These are phyloP conservation scores for Hiodon tergisus DNA, from an alignment of 2,113 vertebrate genomes.

Conservation along the genomic window DNA sequence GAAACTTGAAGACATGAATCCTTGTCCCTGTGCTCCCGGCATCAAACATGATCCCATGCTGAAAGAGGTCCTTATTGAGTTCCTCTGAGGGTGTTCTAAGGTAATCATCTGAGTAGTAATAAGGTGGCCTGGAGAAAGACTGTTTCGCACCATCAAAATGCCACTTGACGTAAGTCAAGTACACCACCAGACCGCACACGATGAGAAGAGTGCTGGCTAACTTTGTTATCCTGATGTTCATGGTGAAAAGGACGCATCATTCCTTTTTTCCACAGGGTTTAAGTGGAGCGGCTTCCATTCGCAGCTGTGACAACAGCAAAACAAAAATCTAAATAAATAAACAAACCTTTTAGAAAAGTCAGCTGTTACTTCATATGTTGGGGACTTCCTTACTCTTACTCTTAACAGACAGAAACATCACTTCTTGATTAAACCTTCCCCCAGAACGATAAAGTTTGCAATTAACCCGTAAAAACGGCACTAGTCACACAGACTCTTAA, in stretches of 20 bases:
- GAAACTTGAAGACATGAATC: constrained; percentile 85
- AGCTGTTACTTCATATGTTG: too few relatives aligned
- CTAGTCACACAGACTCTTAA: too few relatives aligned
- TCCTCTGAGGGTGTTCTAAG: constrained; percentile 9
- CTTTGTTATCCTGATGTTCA: constrained; percentile 77
- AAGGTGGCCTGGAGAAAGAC: constrained; percentile 5
- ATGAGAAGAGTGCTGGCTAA: constrained; percentile 65
- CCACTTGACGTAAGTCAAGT: constrained; percentile 74
- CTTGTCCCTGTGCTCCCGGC: constrained; percentile 92
- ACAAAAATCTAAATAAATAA: background rate
- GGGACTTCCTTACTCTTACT: too few relatives aligned
- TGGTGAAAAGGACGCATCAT: constrained; percentile 22
- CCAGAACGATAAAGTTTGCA: too few relatives aligned
- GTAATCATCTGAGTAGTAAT: constrained; percentile 18
- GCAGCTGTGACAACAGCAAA: constrained; percentile 4
- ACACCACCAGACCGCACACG: constrained; percentile 65
- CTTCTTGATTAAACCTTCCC: too few relatives aligned
- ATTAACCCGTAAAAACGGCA: too few relatives aligned
- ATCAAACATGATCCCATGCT: constrained; percentile 90
- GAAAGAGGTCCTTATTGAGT: constrained; percentile 36
- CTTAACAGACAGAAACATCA: too few relatives aligned
- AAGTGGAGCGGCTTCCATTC: background rate
- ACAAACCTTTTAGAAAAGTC: background rate
- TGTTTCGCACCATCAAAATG: constrained; percentile 43
- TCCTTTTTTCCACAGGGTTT: constrained; percentile 4